These are phyloP conservation scores for Passer montanus DNA, from an alignment of 2,113 vertebrate species.

Conservation along the genomic window DNA sequence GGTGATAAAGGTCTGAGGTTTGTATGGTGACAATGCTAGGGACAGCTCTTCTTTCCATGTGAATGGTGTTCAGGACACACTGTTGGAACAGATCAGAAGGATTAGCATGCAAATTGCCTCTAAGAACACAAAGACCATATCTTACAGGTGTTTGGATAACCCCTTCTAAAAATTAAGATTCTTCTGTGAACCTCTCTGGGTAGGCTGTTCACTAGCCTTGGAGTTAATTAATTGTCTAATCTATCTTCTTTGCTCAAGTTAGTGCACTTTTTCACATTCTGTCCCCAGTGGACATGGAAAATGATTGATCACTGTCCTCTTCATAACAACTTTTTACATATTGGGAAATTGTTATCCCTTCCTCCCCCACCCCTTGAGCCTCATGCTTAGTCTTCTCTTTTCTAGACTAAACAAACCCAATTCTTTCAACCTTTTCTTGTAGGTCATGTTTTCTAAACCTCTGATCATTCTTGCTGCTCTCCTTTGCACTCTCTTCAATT, in stretches of 20 bases:
- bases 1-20: background rate
- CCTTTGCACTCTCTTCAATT: slow-evolving; percentile 57
- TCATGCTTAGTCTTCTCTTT: slow-evolving; percentile 62
- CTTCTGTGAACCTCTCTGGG: background rate
- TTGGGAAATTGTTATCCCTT: slow-evolving; percentile 48
- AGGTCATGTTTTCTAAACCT: slow-evolving; percentile 68
- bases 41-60: background rate
- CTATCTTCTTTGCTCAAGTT: background rate
- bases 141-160: background rate
- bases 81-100: background rate
- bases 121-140: background rate
- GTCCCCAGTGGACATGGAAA: background rate
- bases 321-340: slow-evolving; percentile 39
- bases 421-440: slow-evolving; percentile 61
- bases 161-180: background rate
- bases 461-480: slow-evolving; percentile 52
- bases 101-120: background rate
- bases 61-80: background rate
- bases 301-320: slow-evolving; percentile 45
- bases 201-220: background rate
- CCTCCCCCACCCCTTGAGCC: slow-evolving; percentile 1
- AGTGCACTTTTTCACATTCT: background rate
- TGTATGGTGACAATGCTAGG: background rate
- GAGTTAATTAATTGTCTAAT: background rate
- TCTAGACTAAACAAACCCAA: slow-evolving; percentile 66